Conservation (phyloP, 2,888 invertebrate genomes). For the Sericinus montela region DNA sequence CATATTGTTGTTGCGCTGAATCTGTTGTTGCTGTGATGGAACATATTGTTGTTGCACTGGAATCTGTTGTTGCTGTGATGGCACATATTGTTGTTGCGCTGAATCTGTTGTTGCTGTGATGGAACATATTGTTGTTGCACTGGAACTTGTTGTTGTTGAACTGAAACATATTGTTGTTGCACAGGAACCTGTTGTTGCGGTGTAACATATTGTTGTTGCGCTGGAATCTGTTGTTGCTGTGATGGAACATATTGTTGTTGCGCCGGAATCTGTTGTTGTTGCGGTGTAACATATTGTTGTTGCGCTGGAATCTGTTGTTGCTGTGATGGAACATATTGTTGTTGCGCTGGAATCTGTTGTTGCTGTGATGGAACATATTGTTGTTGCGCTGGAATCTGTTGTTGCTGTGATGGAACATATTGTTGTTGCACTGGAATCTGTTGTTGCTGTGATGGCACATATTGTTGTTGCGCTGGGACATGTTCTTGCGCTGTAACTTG, state of each 20-base stretch:
- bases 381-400: not conserved
- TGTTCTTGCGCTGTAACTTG: too few relatives aligned
- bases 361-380: constrained; percentile 17
- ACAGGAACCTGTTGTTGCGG: too few relatives aligned
- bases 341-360: not conserved
- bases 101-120: constrained; percentile 21
- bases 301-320: not conserved
- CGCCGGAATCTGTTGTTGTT: not conserved
- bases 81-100: too few relatives aligned
- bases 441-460: constrained; percentile 14
- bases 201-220: constrained; percentile 16
- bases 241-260: not conserved
- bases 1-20: constrained; percentile 9
- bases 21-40: too few relatives aligned
- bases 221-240: not conserved
- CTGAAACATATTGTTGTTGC: too few relatives aligned
- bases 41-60: constrained; percentile 3
- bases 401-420: constrained; percentile 17
- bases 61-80: constrained; percentile 12
- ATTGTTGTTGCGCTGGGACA: constrained; percentile 2
- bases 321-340: too few relatives aligned
- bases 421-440: not conserved
- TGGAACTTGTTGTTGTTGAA: too few relatives aligned
- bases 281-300: constrained; percentile 16
- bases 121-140: too few relatives aligned